These are phyloP conservation scores for Ormia ochracea DNA, from an alignment of 2,888 invertebrate species.

Conservation along the genomic window DNA sequence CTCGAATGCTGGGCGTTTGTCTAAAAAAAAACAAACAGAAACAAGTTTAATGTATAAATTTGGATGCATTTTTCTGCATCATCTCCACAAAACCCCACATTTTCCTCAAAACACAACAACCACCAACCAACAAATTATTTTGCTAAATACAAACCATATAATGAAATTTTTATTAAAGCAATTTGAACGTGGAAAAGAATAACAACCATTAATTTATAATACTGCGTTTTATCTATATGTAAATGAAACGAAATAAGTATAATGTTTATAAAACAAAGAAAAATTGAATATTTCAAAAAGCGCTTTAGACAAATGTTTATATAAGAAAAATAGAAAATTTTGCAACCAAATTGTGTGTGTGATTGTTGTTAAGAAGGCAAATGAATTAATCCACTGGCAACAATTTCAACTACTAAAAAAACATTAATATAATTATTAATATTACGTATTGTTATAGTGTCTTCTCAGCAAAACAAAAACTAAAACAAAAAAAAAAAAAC, in stretches of 20 bases:
- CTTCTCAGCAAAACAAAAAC: no score
- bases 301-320: slow-evolving; percentile 22
- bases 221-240: slow-evolving; percentile 55
- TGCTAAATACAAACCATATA: slow-evolving; percentile 23
- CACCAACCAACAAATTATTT: slow-evolving; percentile 27
- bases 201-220: slow-evolving; percentile 48
- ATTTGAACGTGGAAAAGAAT: slow-evolving; percentile 37
- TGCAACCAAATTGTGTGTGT: slow-evolving; percentile 7
- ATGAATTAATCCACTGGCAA: background rate
- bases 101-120: slow-evolving; percentile 11
- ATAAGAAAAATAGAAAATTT: slow-evolving; percentile 13
- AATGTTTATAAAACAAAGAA: slow-evolving; percentile 20
- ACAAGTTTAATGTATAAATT: slow-evolving; percentile 32
- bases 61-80: slow-evolving; percentile 45
- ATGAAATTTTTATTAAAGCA: slow-evolving; percentile 11
- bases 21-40: slow-evolving; percentile 77
- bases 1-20: slow-evolving; percentile 99
- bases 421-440: slow-evolving; percentile 33
- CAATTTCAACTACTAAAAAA: slow-evolving; percentile 6
- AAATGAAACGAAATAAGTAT: slow-evolving; percentile 37
- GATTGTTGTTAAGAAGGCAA: slow-evolving; percentile 30
- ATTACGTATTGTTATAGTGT: background rate
- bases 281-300: slow-evolving; percentile 31
- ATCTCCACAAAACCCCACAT: slow-evolving; percentile 9
- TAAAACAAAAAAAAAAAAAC: no score